Base-by-base conservation (phyloP, 2,113 vertebrate genomes). In the Felis chaus region DNA sequence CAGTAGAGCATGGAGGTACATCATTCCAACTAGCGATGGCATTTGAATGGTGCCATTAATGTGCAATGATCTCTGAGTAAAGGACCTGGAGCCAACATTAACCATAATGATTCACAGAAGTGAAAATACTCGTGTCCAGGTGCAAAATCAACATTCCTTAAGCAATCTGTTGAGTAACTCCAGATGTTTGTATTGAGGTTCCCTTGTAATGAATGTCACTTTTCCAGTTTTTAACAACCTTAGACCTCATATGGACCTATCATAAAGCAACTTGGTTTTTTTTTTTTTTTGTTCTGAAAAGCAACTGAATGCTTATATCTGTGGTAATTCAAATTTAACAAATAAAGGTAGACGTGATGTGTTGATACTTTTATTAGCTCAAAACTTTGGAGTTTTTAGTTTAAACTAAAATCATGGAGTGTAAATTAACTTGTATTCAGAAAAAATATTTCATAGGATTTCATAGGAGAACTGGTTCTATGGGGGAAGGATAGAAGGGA, bases 121-220 rank as follows among this genome's bases (percentile, higher is more conserved):
- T 86, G 50, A 85, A 96, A 98, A 94, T 63, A 68, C n/a, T 90
- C 48, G 91, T 48, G 82, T 16, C 69, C 98, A 98, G 93, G 87
- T 97, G 95, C 84, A 96, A 96, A 98, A 97, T 94, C 94, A 97
- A 92, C 94, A 96, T 91, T 96, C 69, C 36, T 97, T 98, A 92
- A 97, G 84, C 87, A 95, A 97, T 82, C 36, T 96, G 55, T 94
- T 97, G 92, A 97, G 94, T 98, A 97, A 98, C 91, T 98, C 95
- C 94, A 98, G 88, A 96, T 98, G 97, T 96, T 98, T 97, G 94
- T 94, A 45, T 97, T 97, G 92, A 78, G 68, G 39, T 53, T 94
- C 68, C 27, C 65, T 83, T 80, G 76, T 50, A 92, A 84, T 91
- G 92, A 97, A 91, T 92, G 84, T 36, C 96, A 94, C 18, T 48